Evolutionary conservation across 2,113 vertebrate genomes (phyloP).

Genomic region (Triplophysa dalaica): DNA sequence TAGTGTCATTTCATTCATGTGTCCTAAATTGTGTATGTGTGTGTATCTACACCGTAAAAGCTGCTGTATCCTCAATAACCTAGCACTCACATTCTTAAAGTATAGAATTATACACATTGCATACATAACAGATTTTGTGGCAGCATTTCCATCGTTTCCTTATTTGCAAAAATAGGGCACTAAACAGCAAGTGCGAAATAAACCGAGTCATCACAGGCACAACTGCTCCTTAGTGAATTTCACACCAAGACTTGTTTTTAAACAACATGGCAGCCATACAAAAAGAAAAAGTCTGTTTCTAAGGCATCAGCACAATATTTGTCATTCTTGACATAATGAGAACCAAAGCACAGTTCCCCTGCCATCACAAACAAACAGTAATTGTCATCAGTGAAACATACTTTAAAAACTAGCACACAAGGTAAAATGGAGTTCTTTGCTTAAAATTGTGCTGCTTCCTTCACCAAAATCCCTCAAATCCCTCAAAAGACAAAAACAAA

Average conservation of each 20-base stretch:
- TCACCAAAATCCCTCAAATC: not conserved
- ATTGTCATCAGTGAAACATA: not conserved
- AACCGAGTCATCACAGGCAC: no score
- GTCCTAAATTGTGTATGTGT: no score
- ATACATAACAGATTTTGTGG: no score
- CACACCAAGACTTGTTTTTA: slow-evolving; percentile 10
- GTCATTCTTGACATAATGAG: slow-evolving; percentile 15
- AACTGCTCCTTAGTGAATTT: no score
- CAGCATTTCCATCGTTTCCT: no score
- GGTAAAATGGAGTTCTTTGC: not conserved
- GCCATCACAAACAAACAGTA: slow-evolving; percentile 14
- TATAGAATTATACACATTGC: no score
- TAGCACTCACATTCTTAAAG: no score
- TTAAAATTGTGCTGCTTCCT: not conserved
- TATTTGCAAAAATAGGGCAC: no score
- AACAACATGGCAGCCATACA: slow-evolving; percentile 1
- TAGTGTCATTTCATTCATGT: no score
- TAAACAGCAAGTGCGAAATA: no score
- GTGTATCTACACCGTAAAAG: no score
- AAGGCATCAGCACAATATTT: slow-evolving; percentile 17
- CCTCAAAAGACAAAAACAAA: slow-evolving; percentile 20
- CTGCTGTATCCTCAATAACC: no score
- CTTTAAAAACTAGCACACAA: not conserved
- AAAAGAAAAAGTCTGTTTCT: slow-evolving; percentile 15
- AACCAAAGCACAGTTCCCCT: slow-evolving; percentile 13